Base-by-base conservation (phyloP, 2,888 invertebrate genomes). In the Campoplex nolae region DNA sequence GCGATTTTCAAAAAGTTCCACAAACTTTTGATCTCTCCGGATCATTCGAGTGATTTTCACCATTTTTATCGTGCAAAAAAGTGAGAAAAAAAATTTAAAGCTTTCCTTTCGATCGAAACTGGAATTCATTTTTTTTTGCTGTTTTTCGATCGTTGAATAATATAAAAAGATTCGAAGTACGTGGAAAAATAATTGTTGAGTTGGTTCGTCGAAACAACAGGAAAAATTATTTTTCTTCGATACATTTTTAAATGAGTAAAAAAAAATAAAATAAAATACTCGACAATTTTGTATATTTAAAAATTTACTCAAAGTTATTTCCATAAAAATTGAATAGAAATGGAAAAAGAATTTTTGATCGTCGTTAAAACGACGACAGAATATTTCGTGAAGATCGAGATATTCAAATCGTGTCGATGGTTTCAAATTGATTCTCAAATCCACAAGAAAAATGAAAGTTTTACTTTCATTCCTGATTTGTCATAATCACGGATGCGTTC, bases 381-480 rank as follows among this genome's bases (percentile, higher is more conserved):
- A 4, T 0, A 51, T 7, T 2, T 18, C 6, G 4, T 51, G 4
- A 6, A 51, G 18, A 51, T 51, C 3, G 4, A 51, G 7, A 51
- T n/a, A 18, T 51, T 51, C n/a, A 18, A 51, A 51, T 51, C 16
- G 18, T 18, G n/a, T 51, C 3, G 18, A 4, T 51, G 51, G 3
- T 56, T 32, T 32, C 62, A 16, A 23, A 62, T 62, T 6, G 6
- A 32, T 32, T 62, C 16, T 62, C 2, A 9, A 32, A 62, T 16
- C 32, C 62, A 11, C 4, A 62, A 67, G 42, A 85, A 90, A 80
- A 86, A 88, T 76, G 89, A 92, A 90, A 91, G 90, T 91, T 23
- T 23, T 54, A 90, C 89, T 92, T 92, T 92, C 90, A 77, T 89
- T 89, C 77, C 90, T 86, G 48, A 54, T 48, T 48, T 65, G 35